Evolutionary conservation across 2,113 vertebrate species (phyloP), one percentile per base, ranked within the genome.

Genomic region (Paramisgurnus dabryanus): DNA sequence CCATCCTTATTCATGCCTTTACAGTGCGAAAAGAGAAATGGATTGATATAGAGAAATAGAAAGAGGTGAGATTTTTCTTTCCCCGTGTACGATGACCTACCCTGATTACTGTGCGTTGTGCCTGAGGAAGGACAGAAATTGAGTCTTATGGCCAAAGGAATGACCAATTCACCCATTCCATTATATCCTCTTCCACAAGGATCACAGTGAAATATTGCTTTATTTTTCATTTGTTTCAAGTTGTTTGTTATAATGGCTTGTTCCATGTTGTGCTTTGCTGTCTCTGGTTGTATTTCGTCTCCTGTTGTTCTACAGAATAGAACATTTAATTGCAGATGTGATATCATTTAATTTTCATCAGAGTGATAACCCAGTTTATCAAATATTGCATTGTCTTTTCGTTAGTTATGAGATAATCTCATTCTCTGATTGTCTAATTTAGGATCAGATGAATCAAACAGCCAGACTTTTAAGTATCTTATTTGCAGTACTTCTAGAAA

Each of bases 41-140:
- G 22, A 18, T 18, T 63, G 13, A 70, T 11, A 58, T n/a, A 47
- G 43, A 47, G 69, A 58, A n/a, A 67, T 73, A 11, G 45, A 49
- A 61, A 60, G 43, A 61, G 58, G 41, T 10, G 1, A 69, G 39
- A 40, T 39, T 39, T 4, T 22, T 45, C 12, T 61, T 11, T 40
- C 34, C 15, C 6, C 34, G 76, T 80, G 8, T 55, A 5, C 70
- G 82, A 72, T 76, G 87, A 86, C 83, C 68, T 82, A 79, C 67
- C 68, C 82, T 88, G 84, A 88, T 92, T 88, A 87, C 57, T 50
- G 73, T 81, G 84, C 80, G 79, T 87, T 87, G 84, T 86, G 85
- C 68, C 60, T 83, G 80, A 88, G 88, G 85, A 86, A 79, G 85
- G 81, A 85, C 86, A 68, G 83, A 79, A 88, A 82, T 85, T 82